Evolutionary conservation across 1,140 invertebrate species (phyloP).

Genomic region (Drosophila tani): DNA sequence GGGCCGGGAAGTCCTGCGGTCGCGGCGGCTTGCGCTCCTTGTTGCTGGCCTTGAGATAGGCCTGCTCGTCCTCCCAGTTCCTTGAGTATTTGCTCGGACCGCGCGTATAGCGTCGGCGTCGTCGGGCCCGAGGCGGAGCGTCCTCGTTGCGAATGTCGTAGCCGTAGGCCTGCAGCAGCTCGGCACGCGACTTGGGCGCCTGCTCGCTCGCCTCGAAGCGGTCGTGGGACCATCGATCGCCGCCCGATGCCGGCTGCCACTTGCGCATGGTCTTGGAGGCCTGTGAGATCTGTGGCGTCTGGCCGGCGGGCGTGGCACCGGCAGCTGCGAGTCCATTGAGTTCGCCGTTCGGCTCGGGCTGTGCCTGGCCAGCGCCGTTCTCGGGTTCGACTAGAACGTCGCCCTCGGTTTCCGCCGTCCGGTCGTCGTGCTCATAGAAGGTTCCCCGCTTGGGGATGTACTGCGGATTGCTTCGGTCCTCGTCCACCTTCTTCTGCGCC

Average conservation of each 20-base stretch:
- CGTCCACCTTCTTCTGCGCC: conserved; percentile 92
- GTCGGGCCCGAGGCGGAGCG: conserved; percentile 93
- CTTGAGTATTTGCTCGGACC: conserved; percentile 96
- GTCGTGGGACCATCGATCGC: conserved; percentile 95
- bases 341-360: conserved; percentile 35
- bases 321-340: conserved; percentile 56
- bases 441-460: conserved; percentile 98
- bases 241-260: conserved; percentile 85
- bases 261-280: conserved; percentile 86
- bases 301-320: conserved; percentile 44
- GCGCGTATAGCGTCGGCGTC: conserved; percentile 93
- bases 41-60: conserved; percentile 87
- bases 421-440: conserved; percentile 98
- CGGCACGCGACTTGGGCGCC: conserved; percentile 94
- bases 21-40: conserved; percentile 73
- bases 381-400: conserved; percentile 40
- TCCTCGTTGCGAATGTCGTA: conserved; percentile 98
- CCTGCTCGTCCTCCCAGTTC: conserved; percentile 96
- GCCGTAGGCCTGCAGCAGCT: conserved; percentile 95
- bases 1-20: conserved; percentile 85
- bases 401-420: conserved; percentile 89
- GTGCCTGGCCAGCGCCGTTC: conserved; percentile 29
- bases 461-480: conserved; percentile 97
- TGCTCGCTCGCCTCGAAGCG: conserved; percentile 91
- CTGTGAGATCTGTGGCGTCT: conserved; percentile 65